phyloP scores from a whole-genome alignment of 2,113 vertebrate species.

The Leiothrix lutea region DNA sequence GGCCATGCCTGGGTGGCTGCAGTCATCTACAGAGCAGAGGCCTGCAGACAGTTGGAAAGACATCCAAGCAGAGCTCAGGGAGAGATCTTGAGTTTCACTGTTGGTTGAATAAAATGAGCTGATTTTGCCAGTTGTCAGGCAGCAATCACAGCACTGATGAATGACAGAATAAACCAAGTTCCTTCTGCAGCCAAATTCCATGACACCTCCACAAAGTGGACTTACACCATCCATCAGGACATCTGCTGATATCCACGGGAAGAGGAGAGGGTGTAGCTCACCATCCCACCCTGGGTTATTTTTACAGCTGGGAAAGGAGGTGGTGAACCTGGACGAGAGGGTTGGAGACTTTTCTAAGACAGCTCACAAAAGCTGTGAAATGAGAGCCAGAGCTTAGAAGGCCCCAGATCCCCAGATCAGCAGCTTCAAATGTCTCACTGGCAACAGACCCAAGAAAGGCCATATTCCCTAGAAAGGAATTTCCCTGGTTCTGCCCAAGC shows the following conservation, averaged over 20 bases:
- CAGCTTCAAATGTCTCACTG: constrained; percentile 24
- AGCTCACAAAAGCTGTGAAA: constrained; percentile 31
- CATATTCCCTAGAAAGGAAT: not conserved
- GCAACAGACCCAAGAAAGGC: not conserved
- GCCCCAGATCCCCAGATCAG: not conserved
- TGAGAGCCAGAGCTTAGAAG: not conserved
- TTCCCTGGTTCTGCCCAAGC: not conserved
- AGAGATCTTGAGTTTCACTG: not conserved
- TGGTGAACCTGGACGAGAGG: not conserved
- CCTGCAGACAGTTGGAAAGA: not conserved
- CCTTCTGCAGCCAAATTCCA: constrained; percentile 38
- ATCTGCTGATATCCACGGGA: constrained; percentile 39
- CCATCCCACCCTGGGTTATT: constrained; percentile 40
- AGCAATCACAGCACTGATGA: constrained; percentile 40
- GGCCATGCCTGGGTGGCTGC: not conserved
- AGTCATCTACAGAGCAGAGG: not conserved
- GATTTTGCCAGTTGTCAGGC: constrained; percentile 43
- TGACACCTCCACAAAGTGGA: constrained; percentile 39
- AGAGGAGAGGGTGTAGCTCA: constrained; percentile 4
- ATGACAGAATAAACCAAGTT: constrained; percentile 26
- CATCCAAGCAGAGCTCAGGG: not conserved
- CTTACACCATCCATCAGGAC: constrained; percentile 22
- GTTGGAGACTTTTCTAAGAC: constrained; percentile 15
- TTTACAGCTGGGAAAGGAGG: constrained; percentile 53
- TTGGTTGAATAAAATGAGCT: constrained; percentile 11